phyloP scores from a whole-genome alignment of 2,113 vertebrate genomes.

The Brachyistius frenatus region DNA sequence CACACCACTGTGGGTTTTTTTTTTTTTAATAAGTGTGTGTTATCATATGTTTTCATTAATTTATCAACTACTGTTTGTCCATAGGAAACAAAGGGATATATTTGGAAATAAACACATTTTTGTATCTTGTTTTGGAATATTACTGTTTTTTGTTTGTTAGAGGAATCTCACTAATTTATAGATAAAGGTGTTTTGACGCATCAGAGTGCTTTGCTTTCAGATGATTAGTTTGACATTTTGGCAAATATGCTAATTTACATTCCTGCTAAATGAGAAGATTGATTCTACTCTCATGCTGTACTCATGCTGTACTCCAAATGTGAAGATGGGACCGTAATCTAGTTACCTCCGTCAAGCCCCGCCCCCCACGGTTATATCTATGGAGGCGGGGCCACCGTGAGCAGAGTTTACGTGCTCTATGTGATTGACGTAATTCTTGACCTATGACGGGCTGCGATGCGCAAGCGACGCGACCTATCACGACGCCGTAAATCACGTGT shows the following conservation, averaged over 20 bases:
- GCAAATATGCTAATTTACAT: conserved; percentile 7
- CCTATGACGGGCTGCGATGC: too few species aligned
- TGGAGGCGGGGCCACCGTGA: too few species aligned
- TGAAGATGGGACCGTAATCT: background rate
- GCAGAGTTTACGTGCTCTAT: too few species aligned
- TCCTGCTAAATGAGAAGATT: background rate
- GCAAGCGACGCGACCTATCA: too few species aligned
- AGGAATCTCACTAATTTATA: background rate
- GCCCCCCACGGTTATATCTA: too few species aligned
- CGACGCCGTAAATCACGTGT: too few species aligned
- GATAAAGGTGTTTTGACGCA: background rate
- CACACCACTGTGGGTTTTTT: conserved; percentile 42
- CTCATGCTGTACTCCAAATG: background rate
- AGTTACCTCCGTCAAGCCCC: too few species aligned
- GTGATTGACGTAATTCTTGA: too few species aligned
- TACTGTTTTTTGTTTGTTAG: background rate
- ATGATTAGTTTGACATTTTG: conserved; percentile 19
- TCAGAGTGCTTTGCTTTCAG: background rate
- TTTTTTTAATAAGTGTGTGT: conserved; percentile 31
- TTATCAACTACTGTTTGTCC: conserved; percentile 64
- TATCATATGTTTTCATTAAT: conserved; percentile 59
- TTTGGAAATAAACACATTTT: conserved; percentile 80
- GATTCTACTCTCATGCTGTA: background rate
- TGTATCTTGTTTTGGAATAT: conserved; percentile 60
- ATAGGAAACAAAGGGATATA: conserved; percentile 69